Evolutionary conservation across 23 tunicate species (phyloP).

Genomic region (Diplosoma virens): DNA sequence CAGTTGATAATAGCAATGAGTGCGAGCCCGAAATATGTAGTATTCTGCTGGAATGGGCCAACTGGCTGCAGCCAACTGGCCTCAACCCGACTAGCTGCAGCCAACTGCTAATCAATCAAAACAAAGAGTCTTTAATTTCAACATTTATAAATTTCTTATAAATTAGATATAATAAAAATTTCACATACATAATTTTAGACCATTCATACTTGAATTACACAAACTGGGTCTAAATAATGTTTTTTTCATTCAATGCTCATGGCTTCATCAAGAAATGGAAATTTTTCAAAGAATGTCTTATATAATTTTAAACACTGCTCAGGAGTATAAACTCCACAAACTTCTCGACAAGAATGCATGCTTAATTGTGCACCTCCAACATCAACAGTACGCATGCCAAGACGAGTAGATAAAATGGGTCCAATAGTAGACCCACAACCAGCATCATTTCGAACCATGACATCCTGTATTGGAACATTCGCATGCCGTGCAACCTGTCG

Average conservation of each 20-base stretch:
- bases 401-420: conserved; percentile 77
- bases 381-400: conserved; percentile 92
- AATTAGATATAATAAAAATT: too few relatives aligned
- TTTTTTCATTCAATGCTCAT: conserved; percentile 46
- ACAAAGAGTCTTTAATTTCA: too few relatives aligned
- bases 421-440: conserved; percentile 97
- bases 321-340: conserved; percentile 76
- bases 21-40: too few relatives aligned
- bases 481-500: conserved; percentile 78
- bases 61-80: too few relatives aligned
- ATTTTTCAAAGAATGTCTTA: conserved; percentile 71
- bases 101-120: too few relatives aligned
- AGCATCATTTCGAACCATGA: conserved; percentile 96
- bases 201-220: too few relatives aligned
- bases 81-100: too few relatives aligned
- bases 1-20: too few relatives aligned
- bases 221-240: too few relatives aligned
- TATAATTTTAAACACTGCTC: conserved; percentile 62
- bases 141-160: too few relatives aligned
- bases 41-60: too few relatives aligned
- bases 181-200: too few relatives aligned
- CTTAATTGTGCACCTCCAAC: conserved; percentile 88
- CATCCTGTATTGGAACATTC: conserved; percentile 82
- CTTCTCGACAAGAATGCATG: conserved; percentile 98
- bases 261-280: conserved; percentile 42